These are phyloP conservation scores for Mixornis gularis DNA, from an alignment of 2,113 vertebrate genomes.

Conservation along the genomic window DNA sequence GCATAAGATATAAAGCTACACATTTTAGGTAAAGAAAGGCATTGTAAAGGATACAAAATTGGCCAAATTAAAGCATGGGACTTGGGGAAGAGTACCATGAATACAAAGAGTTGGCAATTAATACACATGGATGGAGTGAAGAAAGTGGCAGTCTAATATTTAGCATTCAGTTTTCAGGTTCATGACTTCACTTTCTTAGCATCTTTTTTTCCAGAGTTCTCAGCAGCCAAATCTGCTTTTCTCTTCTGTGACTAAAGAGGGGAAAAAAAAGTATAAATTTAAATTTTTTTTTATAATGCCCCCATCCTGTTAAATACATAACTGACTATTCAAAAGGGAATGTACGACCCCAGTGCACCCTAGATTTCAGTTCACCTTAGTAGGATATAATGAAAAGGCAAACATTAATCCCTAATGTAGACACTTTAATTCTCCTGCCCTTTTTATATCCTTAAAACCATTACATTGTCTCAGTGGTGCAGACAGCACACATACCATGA, in stretches of 20 bases:
- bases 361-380: neutral
- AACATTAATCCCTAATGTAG: neutral
- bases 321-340: slow-evolving; percentile 29
- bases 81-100: slow-evolving; percentile 64
- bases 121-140: slow-evolving; percentile 62
- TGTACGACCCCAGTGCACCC: neutral
- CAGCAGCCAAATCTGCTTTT: slow-evolving; percentile 79
- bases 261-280: slow-evolving; percentile 6
- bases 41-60: slow-evolving; percentile 72
- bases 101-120: slow-evolving; percentile 71
- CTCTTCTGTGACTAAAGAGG: slow-evolving; percentile 81
- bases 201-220: slow-evolving; percentile 81
- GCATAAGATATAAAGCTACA: slow-evolving; percentile 76
- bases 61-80: slow-evolving; percentile 66
- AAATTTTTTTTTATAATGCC: neutral
- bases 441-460: neutral
- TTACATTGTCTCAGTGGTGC: neutral
- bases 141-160: slow-evolving; percentile 63
- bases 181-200: slow-evolving; percentile 83
- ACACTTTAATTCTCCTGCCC: neutral
- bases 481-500: neutral
- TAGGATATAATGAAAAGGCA: neutral
- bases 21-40: slow-evolving; percentile 66
- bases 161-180: slow-evolving; percentile 57
- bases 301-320: neutral